Evolutionary conservation across 2,113 vertebrate species (phyloP), one percentile per base, ranked within the genome.

Genomic region (Sceloporus undulatus): DNA sequence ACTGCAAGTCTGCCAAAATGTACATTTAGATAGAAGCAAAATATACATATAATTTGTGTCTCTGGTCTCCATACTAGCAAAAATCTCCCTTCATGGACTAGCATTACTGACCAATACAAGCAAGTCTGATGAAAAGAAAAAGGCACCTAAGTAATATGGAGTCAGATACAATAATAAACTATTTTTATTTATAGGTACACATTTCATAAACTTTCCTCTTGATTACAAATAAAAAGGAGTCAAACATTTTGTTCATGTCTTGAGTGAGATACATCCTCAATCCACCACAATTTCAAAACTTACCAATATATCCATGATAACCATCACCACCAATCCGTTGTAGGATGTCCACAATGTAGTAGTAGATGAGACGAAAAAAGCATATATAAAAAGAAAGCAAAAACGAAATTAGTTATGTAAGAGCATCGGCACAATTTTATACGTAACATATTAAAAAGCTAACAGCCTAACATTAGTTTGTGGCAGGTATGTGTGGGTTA

Each of bases 251-350:
- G 75, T 62, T 29, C 10, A 62, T 62, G 9, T 78, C 62, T 76
- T 66, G 19, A 82, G 52, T 70, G 4, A 91, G n/a, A 84, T 14
- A 16, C 87, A 88, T 19, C 40, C 90, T 91, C 27, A 81, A 27
- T 89, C 59, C 82, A 85, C 89, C 90, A 77, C n/a, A 87, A n/a
- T 73, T 95, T 91, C 13, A 84, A 90, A 80, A 97, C 97, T 97
- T 95, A 97, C 97, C 96, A 90, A 92, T 89, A 21, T 2, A 65
- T 90, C 87, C 94, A 0, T 91, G 93, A 87, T 14, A 1, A 76
- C 34, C 90, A 90, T 77, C 2, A 78, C 0, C 56, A 78, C 0
- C 56, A 85, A 87, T 56, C 56, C 93, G 13, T 77, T 88, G 71
- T 40, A 38, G n/a, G 23, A 87, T 82, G 73, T 88, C 85, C 91